Base-by-base conservation (phyloP, 1,140 invertebrate genomes). In the Asbolus verrucosus region DNA sequence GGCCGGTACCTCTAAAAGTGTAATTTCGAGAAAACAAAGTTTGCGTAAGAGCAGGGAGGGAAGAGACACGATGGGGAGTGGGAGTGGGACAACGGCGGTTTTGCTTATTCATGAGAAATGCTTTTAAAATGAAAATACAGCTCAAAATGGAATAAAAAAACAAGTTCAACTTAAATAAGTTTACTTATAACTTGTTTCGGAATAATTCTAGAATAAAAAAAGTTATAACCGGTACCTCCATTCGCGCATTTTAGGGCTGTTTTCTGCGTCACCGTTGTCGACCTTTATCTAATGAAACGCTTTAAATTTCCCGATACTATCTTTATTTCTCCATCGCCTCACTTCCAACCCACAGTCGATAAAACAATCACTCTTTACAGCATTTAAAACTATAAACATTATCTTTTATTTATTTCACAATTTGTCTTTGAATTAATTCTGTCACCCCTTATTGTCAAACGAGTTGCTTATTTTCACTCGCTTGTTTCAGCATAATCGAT, bases 31-130 rank as follows among this genome's bases (percentile, higher is more conserved):
- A 75, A 68, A 69, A 72, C 74, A 70, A 70, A 72, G 74, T 75
- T 75, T 75, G 70, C 72, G 72, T 69, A 75, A 71, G 71, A 70
- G 72, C 54, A 41, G 69, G 27, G 54, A 41, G 30, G 18, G 24
- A 27, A 27, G 24, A 27, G 24, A 8, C 3, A 3, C 24, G 24
- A 27, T 3, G 24, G 8, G 3, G 24, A 50, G 39, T 46, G 65
- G 69, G 60, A 14, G 72, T 13, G 36, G 69, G 31, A 50, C 38
- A 30, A 18, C 43, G 72, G 71, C 69, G 75, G 71, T 78, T 78
- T 76, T 77, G 75, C 75, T 78, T 77, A 78, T 78, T 78, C 77
- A 78, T 78, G 77, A 78, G 75, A 74, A 78, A 76, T 74, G 77
- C 73, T 76, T 78, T 78, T 75, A 72, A 76, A 78, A 77, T 76